These are phyloP conservation scores for Rhinichthys klamathensis DNA, from an alignment of 2,113 vertebrate genomes.

Conservation along the genomic window DNA sequence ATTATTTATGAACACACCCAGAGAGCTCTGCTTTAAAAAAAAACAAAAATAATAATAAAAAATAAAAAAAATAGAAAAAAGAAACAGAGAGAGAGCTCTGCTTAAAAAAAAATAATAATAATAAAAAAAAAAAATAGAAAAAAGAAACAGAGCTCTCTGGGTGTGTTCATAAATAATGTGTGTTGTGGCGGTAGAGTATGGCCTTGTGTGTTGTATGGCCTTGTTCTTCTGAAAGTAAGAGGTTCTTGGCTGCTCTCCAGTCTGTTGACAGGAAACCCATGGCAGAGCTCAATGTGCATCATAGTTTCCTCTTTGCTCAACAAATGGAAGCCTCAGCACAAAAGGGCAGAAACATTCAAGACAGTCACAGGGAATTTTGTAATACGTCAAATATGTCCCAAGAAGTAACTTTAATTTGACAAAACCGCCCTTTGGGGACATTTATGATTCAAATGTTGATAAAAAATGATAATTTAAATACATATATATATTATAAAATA, in stretches of 20 bases:
- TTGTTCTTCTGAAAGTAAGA: neutral
- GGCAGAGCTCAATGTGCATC: slow-evolving; percentile 2
- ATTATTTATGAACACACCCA: slow-evolving; percentile 22
- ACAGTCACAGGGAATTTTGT: neutral
- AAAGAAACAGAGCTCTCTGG: neutral
- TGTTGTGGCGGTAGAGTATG: neutral
- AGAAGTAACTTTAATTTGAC: neutral
- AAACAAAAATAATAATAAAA: too few species aligned
- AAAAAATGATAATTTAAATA: neutral
- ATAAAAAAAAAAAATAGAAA: too few species aligned
- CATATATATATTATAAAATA: neutral
- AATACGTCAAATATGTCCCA: neutral
- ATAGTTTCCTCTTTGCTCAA: slow-evolving; percentile 13
- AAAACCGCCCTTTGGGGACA: neutral
- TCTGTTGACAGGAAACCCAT: slow-evolving; percentile 59
- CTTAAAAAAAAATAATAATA: too few species aligned
- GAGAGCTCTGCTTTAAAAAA: neutral
- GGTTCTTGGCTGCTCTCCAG: slow-evolving; percentile 15
- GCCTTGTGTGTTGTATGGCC: neutral
- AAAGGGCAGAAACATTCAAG: neutral
- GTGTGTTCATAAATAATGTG: slow-evolving; percentile 27
- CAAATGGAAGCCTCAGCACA: slow-evolving; percentile 20
- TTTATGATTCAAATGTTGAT: neutral
- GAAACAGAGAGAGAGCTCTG: too few species aligned
- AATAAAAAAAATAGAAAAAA: too few species aligned